These are phyloP conservation scores for Chionodraco myersi DNA, from an alignment of 2,113 vertebrate species.

Conservation along the genomic window DNA sequence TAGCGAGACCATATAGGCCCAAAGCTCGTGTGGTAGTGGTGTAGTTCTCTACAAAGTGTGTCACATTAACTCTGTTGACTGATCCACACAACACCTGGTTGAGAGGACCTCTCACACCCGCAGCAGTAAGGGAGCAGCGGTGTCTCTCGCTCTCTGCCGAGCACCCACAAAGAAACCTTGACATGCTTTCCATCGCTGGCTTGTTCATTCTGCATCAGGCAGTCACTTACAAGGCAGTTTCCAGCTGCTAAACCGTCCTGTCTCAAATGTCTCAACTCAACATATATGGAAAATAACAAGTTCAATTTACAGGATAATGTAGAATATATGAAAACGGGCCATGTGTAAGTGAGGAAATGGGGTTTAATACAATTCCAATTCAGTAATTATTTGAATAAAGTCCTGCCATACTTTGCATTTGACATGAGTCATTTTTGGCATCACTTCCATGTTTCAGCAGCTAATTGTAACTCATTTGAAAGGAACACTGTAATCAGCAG, in stretches of 20 bases:
- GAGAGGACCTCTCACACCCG: constrained; percentile 87
- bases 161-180: constrained; percentile 88
- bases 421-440: constrained; percentile 17
- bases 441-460: neutral
- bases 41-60: constrained; percentile 94
- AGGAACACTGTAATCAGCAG: constrained; percentile 17
- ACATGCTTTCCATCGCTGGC: constrained; percentile 83
- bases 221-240: constrained; percentile 95
- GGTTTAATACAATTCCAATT: neutral
- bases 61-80: constrained; percentile 93
- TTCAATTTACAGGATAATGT: neutral
- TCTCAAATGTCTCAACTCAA: constrained; percentile 43
- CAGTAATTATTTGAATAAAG: neutral
- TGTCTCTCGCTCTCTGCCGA: constrained; percentile 87
- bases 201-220: constrained; percentile 84
- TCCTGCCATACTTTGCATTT: constrained; percentile 2
- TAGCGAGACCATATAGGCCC: constrained; percentile 93
- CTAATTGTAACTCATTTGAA: constrained; percentile 16
- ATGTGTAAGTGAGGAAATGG: neutral
- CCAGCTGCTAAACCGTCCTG: constrained; percentile 87
- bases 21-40: constrained; percentile 87
- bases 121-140: constrained; percentile 88
- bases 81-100: constrained; percentile 95
- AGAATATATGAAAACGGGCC: neutral
- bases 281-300: constrained; percentile 10